These are phyloP conservation scores for Phataginus tetradactyla DNA, from an alignment of 2,797 vertebrate genomes.

Conservation along the genomic window DNA sequence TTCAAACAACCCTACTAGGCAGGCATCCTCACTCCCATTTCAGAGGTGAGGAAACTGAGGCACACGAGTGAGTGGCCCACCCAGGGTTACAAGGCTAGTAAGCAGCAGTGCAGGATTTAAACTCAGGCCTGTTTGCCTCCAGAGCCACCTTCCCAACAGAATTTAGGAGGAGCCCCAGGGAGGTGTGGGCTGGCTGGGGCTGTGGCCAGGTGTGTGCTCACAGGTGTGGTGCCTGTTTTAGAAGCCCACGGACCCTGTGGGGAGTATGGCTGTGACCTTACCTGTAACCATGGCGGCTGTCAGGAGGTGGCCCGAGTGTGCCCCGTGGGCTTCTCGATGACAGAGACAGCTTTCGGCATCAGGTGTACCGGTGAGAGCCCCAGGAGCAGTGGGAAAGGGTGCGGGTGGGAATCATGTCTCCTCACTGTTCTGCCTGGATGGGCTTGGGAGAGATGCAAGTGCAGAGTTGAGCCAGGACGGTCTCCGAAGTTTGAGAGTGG, in stretches of 20 bases:
- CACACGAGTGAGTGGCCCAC: neutral
- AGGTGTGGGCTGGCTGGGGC: fast-evolving
- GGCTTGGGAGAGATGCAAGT: neutral
- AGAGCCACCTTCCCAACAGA: neutral
- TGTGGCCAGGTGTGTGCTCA: fast-evolving
- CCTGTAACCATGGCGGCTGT: conserved; percentile 89
- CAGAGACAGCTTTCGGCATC: conserved; percentile 86
- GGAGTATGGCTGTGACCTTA: conserved; percentile 88
- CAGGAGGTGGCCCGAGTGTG: conserved; percentile 89
- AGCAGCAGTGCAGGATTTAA: neutral
- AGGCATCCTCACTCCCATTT: neutral
- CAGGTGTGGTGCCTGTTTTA: neutral
- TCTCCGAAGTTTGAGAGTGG: neutral
- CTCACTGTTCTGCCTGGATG: neutral
- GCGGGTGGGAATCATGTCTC: fast-evolving
- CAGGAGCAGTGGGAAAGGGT: neutral
- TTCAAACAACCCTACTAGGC: neutral
- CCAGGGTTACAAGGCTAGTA: neutral
- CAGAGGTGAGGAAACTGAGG: neutral
- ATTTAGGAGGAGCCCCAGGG: neutral
- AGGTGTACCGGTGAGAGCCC: conserved; percentile 85
- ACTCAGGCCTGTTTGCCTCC: neutral
- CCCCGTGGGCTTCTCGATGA: conserved; percentile 88
- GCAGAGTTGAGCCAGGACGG: neutral
- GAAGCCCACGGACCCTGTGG: conserved; percentile 80